Conservation (phyloP, 1,140 invertebrate genomes). For the Aphaenogaster ashmeadi region DNA sequence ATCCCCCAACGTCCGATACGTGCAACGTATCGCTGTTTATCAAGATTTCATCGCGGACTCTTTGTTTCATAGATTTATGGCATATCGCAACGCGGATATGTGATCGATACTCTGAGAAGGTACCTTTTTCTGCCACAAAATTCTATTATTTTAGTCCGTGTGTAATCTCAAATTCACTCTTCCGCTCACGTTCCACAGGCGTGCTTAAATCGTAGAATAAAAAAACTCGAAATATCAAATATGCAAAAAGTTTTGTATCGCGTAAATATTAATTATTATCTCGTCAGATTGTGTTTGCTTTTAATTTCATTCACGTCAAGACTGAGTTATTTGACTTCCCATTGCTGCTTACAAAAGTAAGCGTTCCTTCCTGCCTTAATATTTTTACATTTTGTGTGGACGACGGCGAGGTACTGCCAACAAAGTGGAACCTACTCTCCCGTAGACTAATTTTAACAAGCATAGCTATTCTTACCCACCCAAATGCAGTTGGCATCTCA, state of each 20-base stretch:
- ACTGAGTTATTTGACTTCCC: slow-evolving; percentile 42
- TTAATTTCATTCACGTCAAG: slow-evolving; percentile 34
- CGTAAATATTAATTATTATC: slow-evolving; percentile 49
- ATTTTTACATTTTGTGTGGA: slow-evolving; percentile 41
- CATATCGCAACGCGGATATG: neutral
- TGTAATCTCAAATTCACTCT: neutral
- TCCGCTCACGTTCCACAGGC: neutral
- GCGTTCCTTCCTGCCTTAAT: neutral
- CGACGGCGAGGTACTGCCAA: neutral
- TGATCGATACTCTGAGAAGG: slow-evolving; percentile 7
- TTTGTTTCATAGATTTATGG: slow-evolving; percentile 6
- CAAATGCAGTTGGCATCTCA: slow-evolving; percentile 48
- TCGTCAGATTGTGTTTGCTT: slow-evolving; percentile 32
- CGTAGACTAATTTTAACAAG: slow-evolving; percentile 32
- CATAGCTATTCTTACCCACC: neutral
- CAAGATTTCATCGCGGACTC: slow-evolving; percentile 30
- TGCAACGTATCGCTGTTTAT: neutral
- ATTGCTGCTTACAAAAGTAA: slow-evolving; percentile 30
- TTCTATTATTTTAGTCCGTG: neutral
- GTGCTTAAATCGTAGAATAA: neutral
- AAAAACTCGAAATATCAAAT: neutral
- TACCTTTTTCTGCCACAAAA: neutral
- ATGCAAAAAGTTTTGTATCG: neutral
- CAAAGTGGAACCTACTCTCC: neutral
- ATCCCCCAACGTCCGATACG: neutral